These are phyloP conservation scores for Archips crataeganus DNA, from an alignment of 2,888 invertebrate species.

Conservation along the genomic window DNA sequence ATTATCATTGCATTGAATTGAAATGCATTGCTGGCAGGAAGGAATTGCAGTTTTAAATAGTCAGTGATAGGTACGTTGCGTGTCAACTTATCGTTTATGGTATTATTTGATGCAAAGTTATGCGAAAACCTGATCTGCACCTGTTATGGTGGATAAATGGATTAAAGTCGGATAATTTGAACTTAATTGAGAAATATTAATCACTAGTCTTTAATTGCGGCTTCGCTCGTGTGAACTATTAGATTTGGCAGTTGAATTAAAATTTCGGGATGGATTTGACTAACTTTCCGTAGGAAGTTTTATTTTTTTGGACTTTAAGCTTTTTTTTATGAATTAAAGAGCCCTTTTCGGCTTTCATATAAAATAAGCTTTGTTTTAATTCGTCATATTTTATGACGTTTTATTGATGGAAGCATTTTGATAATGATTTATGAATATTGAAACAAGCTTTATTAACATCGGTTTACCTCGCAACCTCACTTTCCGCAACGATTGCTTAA, in stretches of 20 bases:
- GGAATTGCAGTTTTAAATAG: slow-evolving; percentile 40
- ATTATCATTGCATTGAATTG: slow-evolving; percentile 20
- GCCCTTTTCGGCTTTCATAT: too few relatives aligned
- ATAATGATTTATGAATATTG: not conserved
- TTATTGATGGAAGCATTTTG: too few relatives aligned
- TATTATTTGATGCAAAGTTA: slow-evolving; percentile 37
- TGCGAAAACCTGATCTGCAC: slow-evolving; percentile 31
- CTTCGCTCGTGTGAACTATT: too few relatives aligned
- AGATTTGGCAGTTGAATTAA: too few relatives aligned
- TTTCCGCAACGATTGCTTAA: slow-evolving; percentile 7
- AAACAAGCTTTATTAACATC: not conserved
- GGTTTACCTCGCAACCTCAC: not conserved
- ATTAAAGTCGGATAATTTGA: slow-evolving; percentile 20
- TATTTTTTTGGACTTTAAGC: too few relatives aligned
- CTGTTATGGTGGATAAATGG: slow-evolving; percentile 45
- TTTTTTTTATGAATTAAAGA: too few relatives aligned
- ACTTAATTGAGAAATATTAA: slow-evolving; percentile 2
- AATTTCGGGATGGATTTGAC: too few relatives aligned
- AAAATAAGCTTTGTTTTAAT: too few relatives aligned
- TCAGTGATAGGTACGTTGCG: slow-evolving; percentile 1
- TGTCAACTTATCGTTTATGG: slow-evolving; percentile 34
- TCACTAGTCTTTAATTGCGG: too few relatives aligned
- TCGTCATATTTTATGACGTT: too few relatives aligned
- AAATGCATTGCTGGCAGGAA: slow-evolving; percentile 34
- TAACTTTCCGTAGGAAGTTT: too few relatives aligned